These are phyloP conservation scores for Parambassis ranga DNA, from an alignment of 2,797 vertebrate genomes.

Conservation along the genomic window DNA sequence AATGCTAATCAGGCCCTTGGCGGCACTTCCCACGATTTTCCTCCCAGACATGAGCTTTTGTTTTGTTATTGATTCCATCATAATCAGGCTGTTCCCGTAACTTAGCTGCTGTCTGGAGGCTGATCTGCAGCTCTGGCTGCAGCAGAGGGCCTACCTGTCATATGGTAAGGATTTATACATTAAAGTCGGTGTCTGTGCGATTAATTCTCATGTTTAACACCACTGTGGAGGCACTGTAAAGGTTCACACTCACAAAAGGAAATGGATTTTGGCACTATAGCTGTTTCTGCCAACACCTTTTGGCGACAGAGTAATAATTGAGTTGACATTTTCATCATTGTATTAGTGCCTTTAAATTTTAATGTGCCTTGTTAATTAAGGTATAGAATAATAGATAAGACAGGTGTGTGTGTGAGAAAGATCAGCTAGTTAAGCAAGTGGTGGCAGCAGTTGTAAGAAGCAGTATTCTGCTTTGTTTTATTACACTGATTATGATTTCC, in stretches of 20 bases:
- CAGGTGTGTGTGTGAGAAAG: background rate
- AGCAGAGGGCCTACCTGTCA: constrained; percentile 56
- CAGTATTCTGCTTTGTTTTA: background rate
- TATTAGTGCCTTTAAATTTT: constrained; percentile 21
- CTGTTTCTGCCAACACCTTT: too few species aligned
- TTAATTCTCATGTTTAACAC: constrained; percentile 26
- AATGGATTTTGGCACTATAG: background rate
- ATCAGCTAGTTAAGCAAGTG: background rate
- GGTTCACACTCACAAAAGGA: too few species aligned
- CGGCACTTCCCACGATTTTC: constrained; percentile 78
- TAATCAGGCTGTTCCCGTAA: constrained; percentile 69
- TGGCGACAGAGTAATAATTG: constrained; percentile 8
- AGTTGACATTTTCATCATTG: constrained; percentile 10
- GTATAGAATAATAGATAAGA: constrained; percentile 10
- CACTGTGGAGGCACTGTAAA: background rate
- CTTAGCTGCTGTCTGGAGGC: constrained; percentile 72
- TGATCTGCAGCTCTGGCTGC: constrained; percentile 32
- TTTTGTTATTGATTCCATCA: constrained; percentile 76
- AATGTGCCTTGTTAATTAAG: constrained; percentile 5
- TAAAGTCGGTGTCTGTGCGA: constrained; percentile 9
- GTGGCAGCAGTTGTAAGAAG: background rate
- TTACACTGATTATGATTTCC: background rate
- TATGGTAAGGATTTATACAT: constrained; percentile 34
- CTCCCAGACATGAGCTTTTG: constrained; percentile 77
- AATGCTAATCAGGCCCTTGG: constrained; percentile 77